Evolutionary conservation across 2,113 vertebrate species (phyloP), one percentile per base, ranked within the genome.

Genomic region (Cardinalis cardinalis): DNA sequence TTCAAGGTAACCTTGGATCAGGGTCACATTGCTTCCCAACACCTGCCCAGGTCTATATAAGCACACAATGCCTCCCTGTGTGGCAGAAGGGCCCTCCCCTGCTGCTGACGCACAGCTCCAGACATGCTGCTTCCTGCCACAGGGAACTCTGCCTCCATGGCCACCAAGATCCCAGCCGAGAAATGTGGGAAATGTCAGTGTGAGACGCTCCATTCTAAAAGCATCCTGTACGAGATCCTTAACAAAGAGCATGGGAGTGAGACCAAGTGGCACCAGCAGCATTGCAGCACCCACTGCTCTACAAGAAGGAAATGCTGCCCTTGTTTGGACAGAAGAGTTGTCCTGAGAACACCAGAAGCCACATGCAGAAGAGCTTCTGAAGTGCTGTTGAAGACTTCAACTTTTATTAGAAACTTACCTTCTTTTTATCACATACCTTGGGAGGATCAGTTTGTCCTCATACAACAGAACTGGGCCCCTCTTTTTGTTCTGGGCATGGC

Each of bases 341-440:
- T 74, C 23, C 92, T 97, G 52, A 88, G 82, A 94, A 90, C 40
- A 1, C 92, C 96, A 53, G 90, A 91, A 85, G 18, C 29, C 43
- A 92, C 49, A 0, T 80, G 94, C 55, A 90, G 59, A 72, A 95
- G 70, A 85, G 92, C 94, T 61, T 95, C 79, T n/a, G 90, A 95
- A 71, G 95, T 97, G 40, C 76, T 97, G 76, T 28, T 95, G 72
- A 97, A 96, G 78, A 96, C 88, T 38, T 76, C 74, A 78, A 31
- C 71, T 89, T 96, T 96, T 78, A 84, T 96, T 68, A 95, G 89
- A 90, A 97, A 96, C 53, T 74, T 97, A 51, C 95, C 95, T 69
- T 95, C 94, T 34, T 97, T 97, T 71, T 88, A 89, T 52, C 82
- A 92, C 7, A 6, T 95, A 53, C 92, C 91, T 32, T 93, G 60